A percentile compares a stretch with the other conserved stretches of the same genome.
phyloP scores from a whole-genome alignment of 1,140 invertebrate species.

The Trissolcus basalis region DNA sequence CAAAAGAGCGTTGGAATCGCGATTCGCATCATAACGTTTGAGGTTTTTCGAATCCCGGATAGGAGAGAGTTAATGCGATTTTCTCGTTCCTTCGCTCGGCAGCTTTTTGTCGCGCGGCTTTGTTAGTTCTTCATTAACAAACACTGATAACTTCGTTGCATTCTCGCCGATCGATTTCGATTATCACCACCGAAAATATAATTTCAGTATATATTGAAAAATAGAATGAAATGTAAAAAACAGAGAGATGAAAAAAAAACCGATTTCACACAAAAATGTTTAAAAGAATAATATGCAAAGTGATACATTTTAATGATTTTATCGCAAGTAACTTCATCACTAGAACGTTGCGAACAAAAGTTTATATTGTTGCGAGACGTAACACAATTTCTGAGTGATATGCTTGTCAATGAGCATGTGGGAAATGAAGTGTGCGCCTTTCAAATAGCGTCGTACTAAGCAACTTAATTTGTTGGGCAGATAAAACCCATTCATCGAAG shows the following conservation, averaged over 20 bases:
- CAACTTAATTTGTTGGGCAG: constrained; percentile 23
- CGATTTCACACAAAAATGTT: too few species aligned
- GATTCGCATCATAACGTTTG: constrained; percentile 30
- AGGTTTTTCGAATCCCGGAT: constrained; percentile 22
- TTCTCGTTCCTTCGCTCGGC: constrained; percentile 1
- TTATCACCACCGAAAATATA: background rate
- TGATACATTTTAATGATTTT: too few species aligned
- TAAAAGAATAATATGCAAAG: too few species aligned
- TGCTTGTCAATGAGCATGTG: constrained; percentile 27
- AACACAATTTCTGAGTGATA: constrained; percentile 25
- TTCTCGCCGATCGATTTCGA: background rate
- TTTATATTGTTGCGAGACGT: constrained; percentile 19
- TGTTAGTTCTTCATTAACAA: constrained; percentile 13
- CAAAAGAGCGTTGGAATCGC: constrained; percentile 20
- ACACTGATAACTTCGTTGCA: background rate
- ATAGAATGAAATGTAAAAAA: too few species aligned
- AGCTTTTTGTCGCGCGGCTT: constrained; percentile 4
- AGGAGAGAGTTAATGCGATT: constrained; percentile 18
- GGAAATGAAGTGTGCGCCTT: constrained; percentile 18
- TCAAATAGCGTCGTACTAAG: constrained; percentile 26
- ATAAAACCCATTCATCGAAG: constrained; percentile 23
- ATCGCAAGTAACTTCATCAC: too few species aligned
- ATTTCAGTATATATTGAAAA: too few species aligned
- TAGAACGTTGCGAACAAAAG: too few species aligned
- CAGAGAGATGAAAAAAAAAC: too few species aligned